phyloP scores from a whole-genome alignment of 35 echinoderm and acorn worm genomes.

The Apostichopus californicus region DNA sequence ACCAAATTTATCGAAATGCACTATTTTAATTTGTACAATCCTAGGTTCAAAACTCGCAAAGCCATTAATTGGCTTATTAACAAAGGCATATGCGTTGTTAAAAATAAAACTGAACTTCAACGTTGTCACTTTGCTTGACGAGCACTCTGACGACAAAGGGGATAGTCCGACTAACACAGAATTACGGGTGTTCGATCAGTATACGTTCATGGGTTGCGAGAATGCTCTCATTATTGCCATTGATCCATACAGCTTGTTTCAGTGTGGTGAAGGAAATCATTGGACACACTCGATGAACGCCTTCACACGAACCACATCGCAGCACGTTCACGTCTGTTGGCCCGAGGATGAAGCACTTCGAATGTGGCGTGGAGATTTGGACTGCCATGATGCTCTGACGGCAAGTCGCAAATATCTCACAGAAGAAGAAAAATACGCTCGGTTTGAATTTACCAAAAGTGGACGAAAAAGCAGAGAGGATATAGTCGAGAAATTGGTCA shows the following conservation, averaged over 20 bases:
- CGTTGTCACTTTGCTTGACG: not conserved
- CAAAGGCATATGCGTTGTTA: not conserved
- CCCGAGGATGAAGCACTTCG: not conserved
- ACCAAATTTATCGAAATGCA: not conserved
- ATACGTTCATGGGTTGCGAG: constrained; percentile 18
- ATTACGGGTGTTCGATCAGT: constrained; percentile 18
- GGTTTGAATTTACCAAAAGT: not conserved
- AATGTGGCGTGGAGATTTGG: constrained; percentile 32
- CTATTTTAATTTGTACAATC: not conserved
- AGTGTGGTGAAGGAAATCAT: constrained; percentile 33
- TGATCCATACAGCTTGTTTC: constrained; percentile 15
- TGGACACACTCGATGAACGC: constrained; percentile 11
- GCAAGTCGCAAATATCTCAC: not conserved
- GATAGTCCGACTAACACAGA: not conserved
- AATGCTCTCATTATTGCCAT: constrained; percentile 15
- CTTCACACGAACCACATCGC: constrained; percentile 15
- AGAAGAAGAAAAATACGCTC: not conserved
- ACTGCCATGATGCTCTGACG: not conserved
- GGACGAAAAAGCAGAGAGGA: not conserved
- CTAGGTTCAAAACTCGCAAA: constrained; percentile 1
- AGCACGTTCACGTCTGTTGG: constrained; percentile 7
- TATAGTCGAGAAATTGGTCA: not conserved
- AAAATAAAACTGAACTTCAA: not conserved
- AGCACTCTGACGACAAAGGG: not conserved
- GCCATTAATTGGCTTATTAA: not conserved